Evolutionary conservation across 2,113 vertebrate genomes (phyloP), one percentile per base, ranked within the genome.

Genomic region (Caranx ignobilis): DNA sequence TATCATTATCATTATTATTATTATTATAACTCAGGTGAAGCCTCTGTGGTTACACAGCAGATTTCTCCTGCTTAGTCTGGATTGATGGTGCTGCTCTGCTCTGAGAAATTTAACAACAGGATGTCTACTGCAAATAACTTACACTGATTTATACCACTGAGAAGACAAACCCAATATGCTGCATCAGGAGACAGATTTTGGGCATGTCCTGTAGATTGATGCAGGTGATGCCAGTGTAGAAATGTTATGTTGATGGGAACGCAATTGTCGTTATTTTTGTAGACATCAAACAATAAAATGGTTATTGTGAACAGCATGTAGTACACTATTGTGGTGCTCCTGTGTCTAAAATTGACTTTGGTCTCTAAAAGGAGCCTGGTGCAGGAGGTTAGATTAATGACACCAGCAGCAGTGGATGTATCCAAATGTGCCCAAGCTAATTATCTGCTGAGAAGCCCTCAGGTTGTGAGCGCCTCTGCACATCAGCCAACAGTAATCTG

Each of bases 371-470:
- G 8, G 4, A 47, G 21, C n/a, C 45, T 60, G 15, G 5, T 11
- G 11, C 13, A 39, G 16, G 69, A 74, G 19, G 16, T 35, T 47
- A 39, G 64, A 74, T 70, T 52, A 71, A 75, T 77, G 73, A 84
- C 72, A 77, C 16, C 35, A 21, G 21, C 21, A 47, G 48, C 41
- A n/a, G 41, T 19, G 55, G 61, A 64, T 68, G 70, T 69, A 35
- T 71, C 26, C 34, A 48, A 83, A 83, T 60, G 47, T 71, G 39
- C 31, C 77, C n/a, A 74, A 45, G 26, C 56, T 81, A 75, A 87
- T 84, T 84, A 79, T 85, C 71, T 67, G 15, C 64, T 61, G 21
- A 69, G 69, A 78, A 75, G 73, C 62, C 77, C 55, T 54, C 50
- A 18, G 79, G 70, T n/a, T 63, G 18, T 9, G 19, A 39, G 64